Base-by-base conservation (phyloP, 2,113 vertebrate genomes). In the Notarius quadriscutis region DNA sequence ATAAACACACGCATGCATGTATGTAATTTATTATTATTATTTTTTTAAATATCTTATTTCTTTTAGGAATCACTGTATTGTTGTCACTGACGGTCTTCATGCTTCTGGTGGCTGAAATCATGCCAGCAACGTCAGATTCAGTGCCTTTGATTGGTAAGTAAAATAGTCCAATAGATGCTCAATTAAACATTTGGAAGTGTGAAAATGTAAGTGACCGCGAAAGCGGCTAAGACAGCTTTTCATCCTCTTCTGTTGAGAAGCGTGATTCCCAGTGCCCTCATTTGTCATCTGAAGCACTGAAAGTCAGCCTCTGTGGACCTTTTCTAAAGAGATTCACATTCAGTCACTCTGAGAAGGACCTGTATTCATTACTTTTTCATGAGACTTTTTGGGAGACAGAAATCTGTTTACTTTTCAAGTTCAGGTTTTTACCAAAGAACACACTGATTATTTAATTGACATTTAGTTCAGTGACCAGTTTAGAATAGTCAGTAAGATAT, bases 61-160 rank as follows among this genome's bases (percentile, higher is more conserved):
- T 85, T 20, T 22, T 51, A 91, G 91, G 91, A 86, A 91, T 91
- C 72, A 91, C 91, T 11, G 91, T 91, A 41, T 80, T 91, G 87
- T 88, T 91, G 62, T 91, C 91, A 0, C 88, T 91, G 57, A 91
- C 91, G 4, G 91, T 91, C 65, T 91, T 91, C 27, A 91, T 91
- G 91, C 89, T 90, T 18, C 89, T 91, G 71, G 91, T 91, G 63
- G 91, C 91, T 27, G 91, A 91, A 60, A 91, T 91, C 62, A 91
- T 91, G 89, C 91, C 91, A 2, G 91, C 91, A 12, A 91, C 91
- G 12, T 91, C 91, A 4, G 91, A 91, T 75, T 90, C 91, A 0
- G 91, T 91, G 84, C 91, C 91, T 48, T 85, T 91, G 74, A 91
- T 91, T 75, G 91, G 91, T 91, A 14, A 90, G 91, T 89, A 53